phyloP scores from a whole-genome alignment of 2,113 vertebrate species.

The Rhinolophus ferrumequinum region DNA sequence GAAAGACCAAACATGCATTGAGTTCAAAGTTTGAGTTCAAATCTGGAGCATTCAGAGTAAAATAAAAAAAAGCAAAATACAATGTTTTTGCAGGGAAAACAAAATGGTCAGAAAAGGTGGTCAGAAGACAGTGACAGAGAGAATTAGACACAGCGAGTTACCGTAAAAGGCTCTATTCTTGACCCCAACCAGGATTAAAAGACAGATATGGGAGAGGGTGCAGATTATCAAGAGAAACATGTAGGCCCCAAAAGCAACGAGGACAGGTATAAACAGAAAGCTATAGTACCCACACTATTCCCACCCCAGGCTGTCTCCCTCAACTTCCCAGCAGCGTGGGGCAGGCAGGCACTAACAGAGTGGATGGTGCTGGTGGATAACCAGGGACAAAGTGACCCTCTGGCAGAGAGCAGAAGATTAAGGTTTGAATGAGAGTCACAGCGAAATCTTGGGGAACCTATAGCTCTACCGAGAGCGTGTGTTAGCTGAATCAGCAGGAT shows the following conservation, averaged over 20 bases:
- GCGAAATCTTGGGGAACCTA: background rate
- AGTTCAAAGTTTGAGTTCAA: background rate
- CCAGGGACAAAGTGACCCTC: background rate
- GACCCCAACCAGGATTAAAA: background rate
- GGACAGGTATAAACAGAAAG: background rate
- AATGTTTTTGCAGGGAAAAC: background rate
- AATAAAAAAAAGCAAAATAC: background rate
- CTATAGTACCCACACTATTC: background rate
- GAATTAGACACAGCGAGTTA: background rate
- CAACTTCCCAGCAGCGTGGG: fast-evolving
- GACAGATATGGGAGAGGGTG: background rate
- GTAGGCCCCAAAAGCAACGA: background rate
- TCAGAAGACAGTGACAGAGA: background rate
- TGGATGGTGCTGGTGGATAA: background rate
- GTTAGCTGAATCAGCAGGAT: background rate
- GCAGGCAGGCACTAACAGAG: background rate
- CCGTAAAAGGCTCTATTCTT: background rate
- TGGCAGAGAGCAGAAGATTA: background rate
- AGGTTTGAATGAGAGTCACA: background rate
- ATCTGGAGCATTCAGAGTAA: background rate
- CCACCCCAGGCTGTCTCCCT: background rate
- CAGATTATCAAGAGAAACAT: background rate
- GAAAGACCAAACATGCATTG: background rate
- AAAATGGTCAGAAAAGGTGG: background rate
- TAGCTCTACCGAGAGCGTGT: background rate